These are phyloP conservation scores for Anoplolepis gracilipes DNA, from an alignment of 1,140 invertebrate genomes.

Conservation along the genomic window DNA sequence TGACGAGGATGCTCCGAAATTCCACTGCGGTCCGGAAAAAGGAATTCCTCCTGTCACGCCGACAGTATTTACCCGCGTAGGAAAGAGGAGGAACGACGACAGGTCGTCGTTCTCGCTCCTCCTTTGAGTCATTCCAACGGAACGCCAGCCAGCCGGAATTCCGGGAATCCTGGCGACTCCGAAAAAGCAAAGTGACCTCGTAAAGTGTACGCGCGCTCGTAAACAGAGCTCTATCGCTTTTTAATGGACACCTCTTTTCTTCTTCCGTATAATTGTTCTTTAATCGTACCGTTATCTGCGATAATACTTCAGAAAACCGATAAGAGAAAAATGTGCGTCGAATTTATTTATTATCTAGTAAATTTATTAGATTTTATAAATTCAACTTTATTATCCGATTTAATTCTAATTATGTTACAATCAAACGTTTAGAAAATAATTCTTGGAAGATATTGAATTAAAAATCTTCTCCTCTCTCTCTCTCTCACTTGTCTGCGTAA, in stretches of 20 bases:
- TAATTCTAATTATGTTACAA: background rate
- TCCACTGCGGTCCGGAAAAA: background rate
- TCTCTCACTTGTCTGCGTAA: background rate
- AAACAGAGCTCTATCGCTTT: constrained; percentile 14
- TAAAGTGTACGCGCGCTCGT: background rate
- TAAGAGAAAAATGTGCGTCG: background rate
- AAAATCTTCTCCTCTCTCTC: no score
- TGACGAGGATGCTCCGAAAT: background rate
- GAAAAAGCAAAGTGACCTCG: constrained; percentile 9
- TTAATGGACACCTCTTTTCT: background rate
- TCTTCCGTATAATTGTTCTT: background rate
- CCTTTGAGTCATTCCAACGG: constrained; percentile 46
- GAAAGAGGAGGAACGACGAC: background rate
- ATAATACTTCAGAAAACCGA: background rate
- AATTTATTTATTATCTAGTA: background rate
- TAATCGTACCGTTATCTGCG: background rate
- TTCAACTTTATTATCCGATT: no score
- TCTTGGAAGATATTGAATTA: background rate
- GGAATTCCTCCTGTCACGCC: background rate
- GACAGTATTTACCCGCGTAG: background rate
- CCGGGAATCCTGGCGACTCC: constrained; percentile 46
- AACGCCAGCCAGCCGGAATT: constrained; percentile 67
- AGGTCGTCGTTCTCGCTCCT: background rate
- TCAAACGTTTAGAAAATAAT: background rate
- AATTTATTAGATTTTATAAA: no score